A percentile compares a stretch with the other conserved stretches of the same genome.
phyloP scores from a whole-genome alignment of 2,797 vertebrate species.

The Lutjanus campechanus region DNA sequence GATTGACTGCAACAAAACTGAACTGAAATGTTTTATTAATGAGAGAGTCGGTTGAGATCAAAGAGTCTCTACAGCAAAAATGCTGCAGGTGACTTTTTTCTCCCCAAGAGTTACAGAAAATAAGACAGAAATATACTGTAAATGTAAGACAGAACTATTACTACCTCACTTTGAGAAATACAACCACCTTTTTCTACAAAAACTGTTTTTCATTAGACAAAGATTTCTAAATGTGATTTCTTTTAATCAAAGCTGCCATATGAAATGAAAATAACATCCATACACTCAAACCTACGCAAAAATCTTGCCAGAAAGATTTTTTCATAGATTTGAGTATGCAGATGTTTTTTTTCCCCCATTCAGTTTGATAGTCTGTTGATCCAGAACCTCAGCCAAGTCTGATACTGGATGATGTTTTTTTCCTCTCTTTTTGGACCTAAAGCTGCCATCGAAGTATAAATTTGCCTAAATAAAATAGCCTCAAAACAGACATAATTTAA shows the following conservation, averaged over 20 bases:
- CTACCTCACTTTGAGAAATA: neutral
- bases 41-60: conserved; percentile 22
- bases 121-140: conserved; percentile 3
- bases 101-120: neutral
- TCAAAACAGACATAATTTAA: neutral
- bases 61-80: conserved; percentile 23
- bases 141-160: neutral
- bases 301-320: too few species aligned
- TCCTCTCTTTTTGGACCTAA: too few species aligned
- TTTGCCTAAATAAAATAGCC: neutral
- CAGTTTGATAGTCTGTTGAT: too few species aligned
- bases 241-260: neutral
- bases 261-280: too few species aligned
- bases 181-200: neutral
- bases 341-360: too few species aligned
- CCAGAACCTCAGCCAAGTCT: too few species aligned
- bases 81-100: conserved; percentile 22
- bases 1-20: conserved; percentile 25
- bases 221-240: neutral
- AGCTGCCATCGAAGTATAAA: neutral
- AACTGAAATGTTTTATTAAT: conserved; percentile 48
- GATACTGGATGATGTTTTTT: too few species aligned
- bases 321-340: too few species aligned
- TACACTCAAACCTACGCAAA: too few species aligned
- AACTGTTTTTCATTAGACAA: neutral